Conservation (phyloP, 1,140 invertebrate species). For the Gryllus bimaculatus region DNA sequence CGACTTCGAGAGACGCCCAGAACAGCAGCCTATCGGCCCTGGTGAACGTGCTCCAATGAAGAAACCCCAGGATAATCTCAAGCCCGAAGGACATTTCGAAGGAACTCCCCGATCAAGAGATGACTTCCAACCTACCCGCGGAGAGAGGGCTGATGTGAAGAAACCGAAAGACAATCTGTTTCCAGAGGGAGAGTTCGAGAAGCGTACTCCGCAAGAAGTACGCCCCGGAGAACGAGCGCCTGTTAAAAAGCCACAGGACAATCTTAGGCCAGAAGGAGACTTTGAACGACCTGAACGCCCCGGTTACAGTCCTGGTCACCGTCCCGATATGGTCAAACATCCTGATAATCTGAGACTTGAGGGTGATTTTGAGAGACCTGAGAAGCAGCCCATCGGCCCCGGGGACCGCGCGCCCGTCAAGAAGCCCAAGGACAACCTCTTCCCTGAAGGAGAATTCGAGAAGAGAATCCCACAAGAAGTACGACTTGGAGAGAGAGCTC, state of each 20-base stretch:
- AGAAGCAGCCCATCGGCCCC: too few species aligned
- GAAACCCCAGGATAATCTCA: conserved; percentile 33
- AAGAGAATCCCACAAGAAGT: conserved; percentile 26
- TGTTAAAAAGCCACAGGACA: conserved; percentile 24
- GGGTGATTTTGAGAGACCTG: conserved; percentile 40
- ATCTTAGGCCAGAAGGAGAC: conserved; percentile 32
- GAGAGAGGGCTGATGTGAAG: conserved; percentile 31
- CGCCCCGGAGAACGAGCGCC: conserved; percentile 24
- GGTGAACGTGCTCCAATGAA: conserved; percentile 33
- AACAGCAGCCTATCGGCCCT: conserved; percentile 31
- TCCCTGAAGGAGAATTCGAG: conserved; percentile 39
- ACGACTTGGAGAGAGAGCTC: conserved; percentile 29
- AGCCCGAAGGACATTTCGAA: conserved; percentile 47
- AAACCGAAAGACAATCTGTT: conserved; percentile 40
- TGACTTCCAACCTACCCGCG: conserved; percentile 29
- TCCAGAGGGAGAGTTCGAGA: conserved; percentile 49
- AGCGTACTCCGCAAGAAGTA: conserved; percentile 21
- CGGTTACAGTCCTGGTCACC: conserved; percentile 31
- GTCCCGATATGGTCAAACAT: conserved; percentile 31
- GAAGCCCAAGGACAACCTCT: conserved; percentile 47
- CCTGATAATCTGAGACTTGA: conserved; percentile 46
- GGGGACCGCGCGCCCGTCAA: conserved; percentile 43
- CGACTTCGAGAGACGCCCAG: conserved; percentile 40
- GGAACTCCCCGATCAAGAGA: conserved; percentile 29
- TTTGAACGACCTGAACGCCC: conserved; percentile 30